These are phyloP conservation scores for Crocidura indochinensis DNA, from an alignment of 2,797 vertebrate genomes.

Conservation along the genomic window DNA sequence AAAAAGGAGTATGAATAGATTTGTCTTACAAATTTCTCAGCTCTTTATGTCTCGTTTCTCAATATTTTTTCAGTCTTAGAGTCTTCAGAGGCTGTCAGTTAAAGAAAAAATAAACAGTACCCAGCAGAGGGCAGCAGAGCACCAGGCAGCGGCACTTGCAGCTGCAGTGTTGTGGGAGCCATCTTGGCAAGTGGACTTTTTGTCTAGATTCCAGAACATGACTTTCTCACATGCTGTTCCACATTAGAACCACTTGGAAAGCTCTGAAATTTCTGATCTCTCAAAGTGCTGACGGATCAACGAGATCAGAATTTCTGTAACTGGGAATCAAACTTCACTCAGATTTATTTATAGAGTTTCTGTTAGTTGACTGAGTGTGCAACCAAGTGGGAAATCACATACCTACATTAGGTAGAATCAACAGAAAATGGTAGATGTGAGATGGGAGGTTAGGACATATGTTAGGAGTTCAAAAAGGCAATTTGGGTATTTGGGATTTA, in stretches of 20 bases:
- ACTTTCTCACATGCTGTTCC: not conserved
- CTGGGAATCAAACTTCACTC: not conserved
- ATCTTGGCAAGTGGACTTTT: not conserved
- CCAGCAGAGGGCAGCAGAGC: conserved; percentile 79
- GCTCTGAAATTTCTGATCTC: not conserved
- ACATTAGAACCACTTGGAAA: not conserved
- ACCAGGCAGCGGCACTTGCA: not conserved
- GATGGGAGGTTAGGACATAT: fast-evolving
- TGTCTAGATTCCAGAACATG: not conserved
- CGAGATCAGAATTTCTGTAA: not conserved
- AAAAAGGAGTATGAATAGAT: not conserved
- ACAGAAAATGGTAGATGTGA: not conserved
- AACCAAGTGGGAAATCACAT: not conserved
- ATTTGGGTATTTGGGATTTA: not conserved
- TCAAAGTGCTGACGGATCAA: not conserved
- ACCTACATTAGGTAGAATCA: not conserved
- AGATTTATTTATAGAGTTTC: not conserved
- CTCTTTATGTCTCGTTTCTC: not conserved
- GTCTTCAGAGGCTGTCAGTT: no score
- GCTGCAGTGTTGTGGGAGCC: fast-evolving
- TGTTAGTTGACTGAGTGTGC: not conserved
- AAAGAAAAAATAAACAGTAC: not conserved
- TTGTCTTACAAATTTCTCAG: not conserved
- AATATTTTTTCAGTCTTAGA: not conserved
- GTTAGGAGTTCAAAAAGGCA: not conserved